These are phyloP conservation scores for Brotula barbata DNA, from an alignment of 2,797 vertebrate genomes.

Conservation along the genomic window DNA sequence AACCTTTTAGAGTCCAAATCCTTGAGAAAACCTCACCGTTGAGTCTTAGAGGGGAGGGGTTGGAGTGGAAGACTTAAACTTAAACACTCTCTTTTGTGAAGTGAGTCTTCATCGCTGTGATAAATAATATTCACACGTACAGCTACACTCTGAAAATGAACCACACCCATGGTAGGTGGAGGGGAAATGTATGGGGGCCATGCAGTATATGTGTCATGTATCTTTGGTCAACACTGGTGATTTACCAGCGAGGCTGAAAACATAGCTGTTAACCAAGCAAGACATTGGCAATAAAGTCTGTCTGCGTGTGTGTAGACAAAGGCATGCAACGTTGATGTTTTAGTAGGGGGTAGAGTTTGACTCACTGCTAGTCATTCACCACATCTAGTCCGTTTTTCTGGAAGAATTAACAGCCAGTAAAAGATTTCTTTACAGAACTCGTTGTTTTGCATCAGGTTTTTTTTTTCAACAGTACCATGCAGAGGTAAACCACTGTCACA, in stretches of 20 bases:
- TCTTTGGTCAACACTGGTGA: slow-evolving; percentile 36
- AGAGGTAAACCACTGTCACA: background rate
- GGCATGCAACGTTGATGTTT: slow-evolving; percentile 38
- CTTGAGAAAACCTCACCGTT: background rate
- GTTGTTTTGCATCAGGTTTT: background rate
- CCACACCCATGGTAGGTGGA: slow-evolving; percentile 27
- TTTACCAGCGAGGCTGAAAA: slow-evolving; percentile 55
- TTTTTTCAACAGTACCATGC: background rate
- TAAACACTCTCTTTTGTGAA: slow-evolving; percentile 16
- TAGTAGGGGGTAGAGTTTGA: slow-evolving; percentile 39
- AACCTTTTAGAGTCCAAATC: slow-evolving; percentile 1
- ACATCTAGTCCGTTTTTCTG: slow-evolving; percentile 6
- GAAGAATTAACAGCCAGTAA: background rate
- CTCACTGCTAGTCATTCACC: slow-evolving; percentile 15
- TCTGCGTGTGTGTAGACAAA: slow-evolving; percentile 31
- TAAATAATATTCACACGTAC: slow-evolving; percentile 56
- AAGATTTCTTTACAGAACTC: background rate
- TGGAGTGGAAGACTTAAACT: slow-evolving; percentile 18
- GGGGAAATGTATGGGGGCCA: slow-evolving; percentile 22
- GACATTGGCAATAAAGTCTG: slow-evolving; percentile 32
- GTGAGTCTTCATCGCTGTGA: slow-evolving; percentile 39
- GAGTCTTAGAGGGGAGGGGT: slow-evolving; percentile 14
- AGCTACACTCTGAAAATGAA: slow-evolving; percentile 32
- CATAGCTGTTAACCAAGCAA: slow-evolving; percentile 51
- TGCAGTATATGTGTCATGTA: slow-evolving; percentile 45